phyloP scores from a whole-genome alignment of 2,888 invertebrate genomes.

The Acrocyrtus sp. region DNA sequence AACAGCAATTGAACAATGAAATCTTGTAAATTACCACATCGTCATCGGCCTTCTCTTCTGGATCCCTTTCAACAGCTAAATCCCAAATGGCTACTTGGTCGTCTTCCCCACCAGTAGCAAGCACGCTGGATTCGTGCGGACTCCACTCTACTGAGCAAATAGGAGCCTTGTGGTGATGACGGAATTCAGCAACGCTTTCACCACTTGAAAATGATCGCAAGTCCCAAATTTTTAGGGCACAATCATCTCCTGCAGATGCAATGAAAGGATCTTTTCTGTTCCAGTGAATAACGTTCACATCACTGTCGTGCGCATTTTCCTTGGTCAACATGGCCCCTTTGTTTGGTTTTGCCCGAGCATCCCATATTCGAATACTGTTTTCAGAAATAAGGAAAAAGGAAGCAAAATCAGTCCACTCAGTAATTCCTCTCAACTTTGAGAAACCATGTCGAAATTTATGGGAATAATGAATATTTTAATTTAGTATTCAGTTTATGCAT shows the following conservation, averaged over 20 bases:
- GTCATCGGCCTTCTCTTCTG: conserved; percentile 68
- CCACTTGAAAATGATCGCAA: conserved; percentile 75
- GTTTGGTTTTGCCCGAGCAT: conserved; percentile 83
- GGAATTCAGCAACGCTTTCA: conserved; percentile 89
- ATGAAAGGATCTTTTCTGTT: conserved; percentile 91
- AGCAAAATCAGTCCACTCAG: conserved; percentile 5
- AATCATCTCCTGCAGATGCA: conserved; percentile 96
- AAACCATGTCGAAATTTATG: background rate
- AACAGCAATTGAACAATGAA: too few species aligned
- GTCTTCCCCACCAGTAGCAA: conserved; percentile 93
- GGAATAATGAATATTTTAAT: conserved; percentile 4
- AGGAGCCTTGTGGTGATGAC: conserved; percentile 90
- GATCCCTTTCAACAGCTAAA: conserved; percentile 71
- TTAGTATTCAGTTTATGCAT: background rate
- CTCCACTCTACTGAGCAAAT: conserved; percentile 98
- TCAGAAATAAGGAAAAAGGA: conserved; percentile 33
- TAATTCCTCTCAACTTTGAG: too few species aligned
- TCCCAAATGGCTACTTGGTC: conserved; percentile 98
- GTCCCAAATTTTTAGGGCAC: conserved; percentile 94
- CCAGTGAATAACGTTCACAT: conserved; percentile 99
- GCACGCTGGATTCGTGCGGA: conserved; percentile 89
- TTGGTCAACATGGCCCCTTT: conserved; percentile 93
- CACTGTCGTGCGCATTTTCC: conserved; percentile 85
- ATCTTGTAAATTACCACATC: conserved; percentile 66
- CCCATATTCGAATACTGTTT: conserved; percentile 90